These are phyloP conservation scores for Spodoptera picta DNA, from an alignment of 2,888 invertebrate genomes.

Conservation along the genomic window DNA sequence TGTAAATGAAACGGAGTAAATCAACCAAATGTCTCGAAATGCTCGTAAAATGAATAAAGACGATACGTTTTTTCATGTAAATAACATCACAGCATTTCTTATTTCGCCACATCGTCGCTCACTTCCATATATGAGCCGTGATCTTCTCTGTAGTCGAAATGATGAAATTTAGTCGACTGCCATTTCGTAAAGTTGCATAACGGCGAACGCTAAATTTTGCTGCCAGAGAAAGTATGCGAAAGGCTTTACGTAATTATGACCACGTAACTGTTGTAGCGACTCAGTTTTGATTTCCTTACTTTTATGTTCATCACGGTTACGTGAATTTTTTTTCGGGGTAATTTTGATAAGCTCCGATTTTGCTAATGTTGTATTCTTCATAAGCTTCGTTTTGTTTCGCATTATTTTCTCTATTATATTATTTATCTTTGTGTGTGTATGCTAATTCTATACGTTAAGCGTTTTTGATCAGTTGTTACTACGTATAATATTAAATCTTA, in stretches of 20 bases:
- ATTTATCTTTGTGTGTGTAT: conserved; percentile 2
- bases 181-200: conserved; percentile 85
- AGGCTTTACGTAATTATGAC: conserved; percentile 83
- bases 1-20: conserved; percentile 29
- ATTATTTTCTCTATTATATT: conserved; percentile 23
- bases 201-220: conserved; percentile 87
- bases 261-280: conserved; percentile 83
- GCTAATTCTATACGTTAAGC: background rate
- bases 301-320: conserved; percentile 84
- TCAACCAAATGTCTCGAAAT: conserved; percentile 31
- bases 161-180: conserved; percentile 87
- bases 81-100: conserved; percentile 70
- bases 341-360: conserved; percentile 70
- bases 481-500: conserved; percentile 15
- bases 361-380: conserved; percentile 51
- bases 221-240: conserved; percentile 88
- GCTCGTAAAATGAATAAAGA: conserved; percentile 35
- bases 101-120: conserved; percentile 73
- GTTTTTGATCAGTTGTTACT: conserved; percentile 6
- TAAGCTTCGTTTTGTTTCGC: conserved; percentile 39
- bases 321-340: conserved; percentile 76
- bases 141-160: conserved; percentile 83
- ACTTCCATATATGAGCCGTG: conserved; percentile 78
- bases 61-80: conserved; percentile 38
- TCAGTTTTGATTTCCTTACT: conserved; percentile 88